Evolutionary conservation across 2,888 invertebrate species (phyloP).

Genomic region (Sarcophaga rosellei): DNA sequence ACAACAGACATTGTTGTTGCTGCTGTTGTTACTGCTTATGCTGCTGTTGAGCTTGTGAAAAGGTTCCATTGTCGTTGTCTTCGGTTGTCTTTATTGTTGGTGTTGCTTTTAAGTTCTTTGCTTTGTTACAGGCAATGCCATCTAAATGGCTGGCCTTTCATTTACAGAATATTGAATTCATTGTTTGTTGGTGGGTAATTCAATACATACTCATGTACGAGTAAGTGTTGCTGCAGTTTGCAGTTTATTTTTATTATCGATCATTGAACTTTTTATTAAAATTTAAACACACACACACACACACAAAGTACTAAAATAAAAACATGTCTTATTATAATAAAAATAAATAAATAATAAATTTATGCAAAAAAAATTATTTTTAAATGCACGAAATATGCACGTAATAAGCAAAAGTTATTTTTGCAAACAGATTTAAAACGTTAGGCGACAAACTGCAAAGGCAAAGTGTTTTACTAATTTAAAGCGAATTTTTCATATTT

Average conservation of each 20-base stretch:
- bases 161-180: background rate
- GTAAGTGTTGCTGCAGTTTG: slow-evolving; percentile 44
- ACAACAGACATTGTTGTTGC: background rate
- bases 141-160: background rate
- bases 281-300: background rate
- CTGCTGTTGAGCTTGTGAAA: background rate
- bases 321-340: slow-evolving; percentile 37
- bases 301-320: background rate
- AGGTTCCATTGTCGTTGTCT: slow-evolving; percentile 33
- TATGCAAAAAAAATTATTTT: slow-evolving; percentile 37
- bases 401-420: slow-evolving; percentile 3
- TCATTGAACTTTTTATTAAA: slow-evolving; percentile 51
- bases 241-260: slow-evolving; percentile 42
- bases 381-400: slow-evolving; percentile 1
- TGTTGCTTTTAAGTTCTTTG: slow-evolving; percentile 21
- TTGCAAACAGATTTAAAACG: background rate
- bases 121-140: background rate
- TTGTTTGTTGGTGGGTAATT: slow-evolving; percentile 11
- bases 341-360: background rate
- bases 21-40: background rate
- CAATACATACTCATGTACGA: slow-evolving; percentile 7
- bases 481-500: too few species aligned
- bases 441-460: background rate
- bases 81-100: slow-evolving; percentile 34
- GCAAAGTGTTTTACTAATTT: too few species aligned